Evolutionary conservation across 2,113 vertebrate genomes (phyloP).

Genomic region (Daboia siamensis): DNA sequence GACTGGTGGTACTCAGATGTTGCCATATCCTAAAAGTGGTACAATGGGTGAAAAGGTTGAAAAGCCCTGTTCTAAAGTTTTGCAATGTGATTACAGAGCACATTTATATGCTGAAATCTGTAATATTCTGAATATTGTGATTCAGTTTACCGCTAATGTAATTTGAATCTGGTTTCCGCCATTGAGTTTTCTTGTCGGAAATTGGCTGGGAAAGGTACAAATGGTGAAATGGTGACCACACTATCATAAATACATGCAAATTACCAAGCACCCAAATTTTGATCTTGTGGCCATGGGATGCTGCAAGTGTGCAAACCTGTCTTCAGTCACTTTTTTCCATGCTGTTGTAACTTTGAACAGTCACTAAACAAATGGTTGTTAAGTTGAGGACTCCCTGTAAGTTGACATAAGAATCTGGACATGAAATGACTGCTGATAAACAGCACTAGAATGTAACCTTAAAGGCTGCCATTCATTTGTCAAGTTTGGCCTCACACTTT

Average conservation of each 20-base stretch:
- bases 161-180: not conserved
- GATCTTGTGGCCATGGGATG: too few relatives aligned
- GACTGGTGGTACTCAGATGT: too few relatives aligned
- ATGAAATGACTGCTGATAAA: not conserved
- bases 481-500: rapidly evolving
- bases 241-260: too few relatives aligned
- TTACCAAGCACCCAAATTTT: too few relatives aligned
- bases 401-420: not conserved
- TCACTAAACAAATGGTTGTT: not conserved
- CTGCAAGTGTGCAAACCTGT: not conserved
- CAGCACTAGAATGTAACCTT: not conserved
- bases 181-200: too few relatives aligned
- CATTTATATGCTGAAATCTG: not conserved
- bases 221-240: too few relatives aligned
- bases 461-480: not conserved
- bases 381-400: not conserved
- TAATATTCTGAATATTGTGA: not conserved
- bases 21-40: too few relatives aligned
- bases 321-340: not conserved
- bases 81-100: not conserved
- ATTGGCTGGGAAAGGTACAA: too few relatives aligned
- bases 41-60: too few relatives aligned
- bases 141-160: not conserved
- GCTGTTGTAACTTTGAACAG: not conserved
- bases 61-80: too few relatives aligned